Conservation (phyloP, 2,888 invertebrate species). For the Lepeophtheirus nordmannii region DNA sequence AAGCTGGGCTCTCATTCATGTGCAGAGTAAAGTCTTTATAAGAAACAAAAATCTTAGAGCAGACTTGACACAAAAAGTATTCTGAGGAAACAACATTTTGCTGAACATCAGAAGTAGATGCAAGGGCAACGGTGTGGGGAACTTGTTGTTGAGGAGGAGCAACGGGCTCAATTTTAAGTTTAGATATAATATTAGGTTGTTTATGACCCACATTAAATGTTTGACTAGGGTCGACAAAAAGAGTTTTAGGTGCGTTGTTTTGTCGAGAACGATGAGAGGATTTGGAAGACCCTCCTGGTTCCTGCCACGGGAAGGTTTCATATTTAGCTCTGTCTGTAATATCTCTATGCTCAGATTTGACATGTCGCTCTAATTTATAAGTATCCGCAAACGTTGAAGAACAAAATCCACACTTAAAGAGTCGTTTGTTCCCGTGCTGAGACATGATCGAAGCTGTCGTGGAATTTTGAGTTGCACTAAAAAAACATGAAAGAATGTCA, state of each 20-base stretch:
- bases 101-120: not conserved
- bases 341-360: not conserved
- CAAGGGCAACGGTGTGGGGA: not conserved
- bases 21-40: not conserved
- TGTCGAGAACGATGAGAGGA: not conserved
- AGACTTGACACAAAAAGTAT: not conserved
- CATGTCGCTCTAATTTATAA: not conserved
- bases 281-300: not conserved
- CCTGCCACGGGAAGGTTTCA: not conserved
- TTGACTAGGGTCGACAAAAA: constrained; percentile 1
- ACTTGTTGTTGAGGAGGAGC: not conserved
- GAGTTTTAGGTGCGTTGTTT: not conserved
- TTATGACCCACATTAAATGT: not conserved
- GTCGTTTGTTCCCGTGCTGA: not conserved
- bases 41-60: not conserved
- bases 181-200: not conserved
- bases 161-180: not conserved
- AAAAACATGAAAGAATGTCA: not conserved
- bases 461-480: not conserved
- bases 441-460: not conserved
- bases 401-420: not conserved
- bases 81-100: not conserved
- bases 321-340: not conserved
- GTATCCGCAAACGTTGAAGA: not conserved
- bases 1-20: constrained; percentile 1